A percentile compares a stretch with the other conserved stretches of the same genome.
Conservation (phyloP, 2,113 vertebrate species). For the Prolemur simus region DNA sequence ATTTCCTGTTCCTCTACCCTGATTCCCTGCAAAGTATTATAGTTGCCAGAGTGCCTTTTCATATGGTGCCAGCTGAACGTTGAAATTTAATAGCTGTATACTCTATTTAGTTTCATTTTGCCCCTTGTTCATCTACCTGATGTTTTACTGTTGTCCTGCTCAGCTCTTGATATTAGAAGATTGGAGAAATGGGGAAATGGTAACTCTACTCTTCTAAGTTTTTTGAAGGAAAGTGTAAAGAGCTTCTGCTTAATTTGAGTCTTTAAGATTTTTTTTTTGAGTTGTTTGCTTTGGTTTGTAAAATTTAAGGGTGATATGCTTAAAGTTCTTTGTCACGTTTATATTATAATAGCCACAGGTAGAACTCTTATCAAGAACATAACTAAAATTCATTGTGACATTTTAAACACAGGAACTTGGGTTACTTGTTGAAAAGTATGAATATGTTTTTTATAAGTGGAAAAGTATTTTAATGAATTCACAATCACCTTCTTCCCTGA, state of each 20-base stretch:
- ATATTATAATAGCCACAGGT: slow-evolving; percentile 11
- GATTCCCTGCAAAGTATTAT: background rate
- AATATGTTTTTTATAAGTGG: slow-evolving; percentile 10
- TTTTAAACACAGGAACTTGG: slow-evolving; percentile 23
- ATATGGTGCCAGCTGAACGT: background rate
- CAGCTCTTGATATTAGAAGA: background rate
- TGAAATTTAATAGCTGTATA: background rate
- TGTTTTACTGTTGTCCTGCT: background rate
- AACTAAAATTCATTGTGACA: slow-evolving; percentile 23
- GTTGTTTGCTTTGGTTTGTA: slow-evolving; percentile 19
- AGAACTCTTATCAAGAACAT: slow-evolving; percentile 17
- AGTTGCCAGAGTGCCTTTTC: slow-evolving; percentile 7
- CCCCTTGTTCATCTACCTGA: background rate
- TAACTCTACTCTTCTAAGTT: background rate
- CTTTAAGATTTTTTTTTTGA: background rate
- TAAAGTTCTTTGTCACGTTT: slow-evolving; percentile 30
- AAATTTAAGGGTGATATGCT: slow-evolving; percentile 5
- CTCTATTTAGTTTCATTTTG: background rate
- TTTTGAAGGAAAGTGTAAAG: background rate
- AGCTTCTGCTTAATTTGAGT: background rate
- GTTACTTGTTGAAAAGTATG: background rate
- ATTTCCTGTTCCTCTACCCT: background rate
- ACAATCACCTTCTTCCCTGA: background rate
- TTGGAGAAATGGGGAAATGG: background rate
- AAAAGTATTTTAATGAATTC: slow-evolving; percentile 41